Evolutionary conservation across 35 echinoderm and acorn worm species (phyloP), one percentile per base, ranked within the genome.

Genomic region (Eucidaris tribuloides): DNA sequence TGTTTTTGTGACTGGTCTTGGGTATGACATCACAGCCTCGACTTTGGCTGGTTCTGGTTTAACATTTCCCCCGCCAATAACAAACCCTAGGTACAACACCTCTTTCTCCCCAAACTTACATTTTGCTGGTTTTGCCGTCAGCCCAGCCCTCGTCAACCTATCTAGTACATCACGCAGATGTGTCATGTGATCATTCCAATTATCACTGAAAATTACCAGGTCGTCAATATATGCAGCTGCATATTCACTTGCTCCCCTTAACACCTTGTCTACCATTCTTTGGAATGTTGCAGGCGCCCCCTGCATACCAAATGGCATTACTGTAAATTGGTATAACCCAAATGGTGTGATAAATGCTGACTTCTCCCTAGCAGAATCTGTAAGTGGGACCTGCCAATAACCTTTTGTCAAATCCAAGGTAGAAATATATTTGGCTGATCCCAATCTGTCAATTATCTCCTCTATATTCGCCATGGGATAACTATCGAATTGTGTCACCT

Each of bases 391-490:
- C 44, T 85, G 82, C 82, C 82, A 85, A 38, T 85, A 85, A 1
- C 82, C 82, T 42, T 46, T 71, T 32, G 30, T 31, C 31, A 77
- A 30, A 54, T 86, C 83, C 9, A 86, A 41, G 3, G 32, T 86
- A 9, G 83, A 56, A 13, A 86, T 86, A 31, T 20, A 77, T 24
- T 86, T 77, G 15, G 83, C 83, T 22, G 31, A 9, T 27, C 65
- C 65, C 32, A 86, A 14, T 56, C 29, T 45, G 22, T 40, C 66
- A 18, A 76, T 86, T 20, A 92, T 70, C 20, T 82, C 83, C 4
- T 87, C 78, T 5, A 92, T 85, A 33, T 54, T 92, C 1, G 90
- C 78, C 83, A 87, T 92, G 4, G 84, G 49, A 37, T 92, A 87
- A 5, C 78, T 71, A 77, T 92, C 84, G 82, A 87, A 92, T 52